These are phyloP conservation scores for human (Homo sapiens) DNA, from an alignment of 2,113 vertebrate species.

Conservation along the genomic window GRCh38 chr2:178071501-178072000, in stretches of 20 bases:
- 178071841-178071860: constrained; percentile 95
- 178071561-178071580: constrained; percentile 97
- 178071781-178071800: constrained; percentile 96
- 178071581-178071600: constrained; percentile 99
- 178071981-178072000: constrained; percentile 95
- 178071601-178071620: constrained; percentile 96
- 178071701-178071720: constrained; percentile 95
- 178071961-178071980: constrained; percentile 94
- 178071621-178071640: constrained; percentile 90
- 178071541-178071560: constrained; percentile 97
- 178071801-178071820: constrained; percentile 99
- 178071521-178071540: constrained; percentile 98
- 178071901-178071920: constrained; percentile 96
- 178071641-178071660: constrained; percentile 96
- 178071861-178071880: constrained; percentile 96
- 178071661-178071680: constrained; percentile 98
- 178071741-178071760: constrained; percentile 98
- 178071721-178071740: constrained; percentile 96
- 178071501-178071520: background rate
- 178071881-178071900: constrained; percentile 97
- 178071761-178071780: constrained; percentile 98
- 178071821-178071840: constrained; percentile 98
- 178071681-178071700: constrained; percentile 93
- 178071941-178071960: constrained; percentile 98
- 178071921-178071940: constrained; percentile 96